Percentiles rank a stretch among this genome's conserved stretches.
Evolutionary conservation across 2,797 vertebrate species (phyloP).

Genomic region (Erpetoichthys calabaricus): DNA sequence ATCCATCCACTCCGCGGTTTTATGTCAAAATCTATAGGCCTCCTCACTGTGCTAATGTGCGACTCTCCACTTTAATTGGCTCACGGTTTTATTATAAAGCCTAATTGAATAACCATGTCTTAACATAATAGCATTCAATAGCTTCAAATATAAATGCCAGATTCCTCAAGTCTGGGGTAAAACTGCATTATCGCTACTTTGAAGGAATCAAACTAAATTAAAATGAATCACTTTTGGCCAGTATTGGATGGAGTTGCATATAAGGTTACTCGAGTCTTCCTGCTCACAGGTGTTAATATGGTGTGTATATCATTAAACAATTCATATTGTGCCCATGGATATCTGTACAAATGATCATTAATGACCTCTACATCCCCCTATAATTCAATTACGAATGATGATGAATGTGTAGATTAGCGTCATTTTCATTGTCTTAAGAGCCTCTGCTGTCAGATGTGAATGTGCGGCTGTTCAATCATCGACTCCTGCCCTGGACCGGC

Average conservation of each 20-base stretch:
- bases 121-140: not conserved
- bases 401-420: constrained; percentile 3
- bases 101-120: not conserved
- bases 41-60: no score
- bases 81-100: no score
- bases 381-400: not conserved
- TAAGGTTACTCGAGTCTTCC: not conserved
- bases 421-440: constrained; percentile 7
- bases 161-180: not conserved
- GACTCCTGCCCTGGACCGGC: no score
- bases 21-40: no score
- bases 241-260: not conserved
- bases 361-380: constrained; percentile 3
- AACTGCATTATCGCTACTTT: not conserved
- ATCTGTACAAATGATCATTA: constrained; percentile 5
- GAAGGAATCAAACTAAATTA: not conserved
- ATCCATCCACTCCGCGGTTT: no score
- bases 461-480: not conserved
- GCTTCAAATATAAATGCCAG: not conserved
- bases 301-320: constrained; percentile 3
- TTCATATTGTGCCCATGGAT: constrained; percentile 4
- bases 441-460: not conserved
- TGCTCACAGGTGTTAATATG: not conserved
- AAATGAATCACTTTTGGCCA: not conserved
- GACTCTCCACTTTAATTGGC: no score